phyloP scores from a whole-genome alignment of 64 coral and sea anemone genomes.

The Dendronephthya gigantea region DNA sequence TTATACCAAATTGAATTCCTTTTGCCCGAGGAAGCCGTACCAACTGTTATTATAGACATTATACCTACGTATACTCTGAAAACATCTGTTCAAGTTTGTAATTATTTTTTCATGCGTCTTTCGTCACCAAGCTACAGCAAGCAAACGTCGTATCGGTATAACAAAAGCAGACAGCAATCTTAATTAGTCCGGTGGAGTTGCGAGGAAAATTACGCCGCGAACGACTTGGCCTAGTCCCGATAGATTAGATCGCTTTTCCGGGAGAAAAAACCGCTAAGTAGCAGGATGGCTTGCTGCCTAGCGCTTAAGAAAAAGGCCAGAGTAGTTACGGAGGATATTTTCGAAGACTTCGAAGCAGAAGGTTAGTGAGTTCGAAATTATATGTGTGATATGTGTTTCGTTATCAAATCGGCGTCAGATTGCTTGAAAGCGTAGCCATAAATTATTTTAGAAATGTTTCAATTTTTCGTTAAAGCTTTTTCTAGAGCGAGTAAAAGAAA shows the following conservation, averaged over 20 bases:
- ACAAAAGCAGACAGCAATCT: not conserved
- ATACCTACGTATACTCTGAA: not conserved
- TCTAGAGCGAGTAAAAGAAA: too few relatives aligned
- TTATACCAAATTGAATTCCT: not conserved
- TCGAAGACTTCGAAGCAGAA: not conserved
- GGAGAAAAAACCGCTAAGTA: not conserved
- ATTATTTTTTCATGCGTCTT: slow-evolving; percentile 16
- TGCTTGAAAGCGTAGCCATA: not conserved
- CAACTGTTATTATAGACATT: too few relatives aligned
- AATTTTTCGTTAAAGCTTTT: too few relatives aligned
- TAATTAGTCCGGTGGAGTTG: not conserved
- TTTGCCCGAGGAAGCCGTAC: not conserved
- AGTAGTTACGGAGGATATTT: not conserved
- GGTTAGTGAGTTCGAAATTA: not conserved
- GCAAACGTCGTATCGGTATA: not conserved
- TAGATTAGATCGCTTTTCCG: not conserved
- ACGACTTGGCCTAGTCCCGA: not conserved
- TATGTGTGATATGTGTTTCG: not conserved
- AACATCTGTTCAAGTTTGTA: not conserved
- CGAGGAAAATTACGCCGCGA: not conserved
- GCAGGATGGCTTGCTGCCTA: not conserved
- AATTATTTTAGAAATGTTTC: too few relatives aligned
- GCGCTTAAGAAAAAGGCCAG: not conserved
- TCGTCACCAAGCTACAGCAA: not conserved
- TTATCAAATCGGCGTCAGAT: not conserved